These are phyloP conservation scores for Stenolophus ochropezus DNA, from an alignment of 2,888 invertebrate genomes.

Conservation along the genomic window DNA sequence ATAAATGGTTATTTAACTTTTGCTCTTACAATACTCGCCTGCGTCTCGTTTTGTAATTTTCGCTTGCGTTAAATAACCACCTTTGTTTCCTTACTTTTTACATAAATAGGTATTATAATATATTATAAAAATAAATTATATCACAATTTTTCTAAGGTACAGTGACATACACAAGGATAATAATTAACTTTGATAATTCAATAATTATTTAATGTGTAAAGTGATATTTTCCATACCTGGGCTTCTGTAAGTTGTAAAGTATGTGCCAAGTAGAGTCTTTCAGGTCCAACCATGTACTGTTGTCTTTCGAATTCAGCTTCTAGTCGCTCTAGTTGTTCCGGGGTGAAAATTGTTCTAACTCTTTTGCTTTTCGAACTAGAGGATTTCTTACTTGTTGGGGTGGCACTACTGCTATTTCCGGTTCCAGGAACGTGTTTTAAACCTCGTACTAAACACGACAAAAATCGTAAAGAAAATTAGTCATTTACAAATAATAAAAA, in stretches of 20 bases:
- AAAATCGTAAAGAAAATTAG: background rate
- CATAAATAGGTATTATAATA: no score
- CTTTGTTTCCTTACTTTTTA: no score
- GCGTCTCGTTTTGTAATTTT: no score
- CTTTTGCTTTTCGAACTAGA: slow-evolving; percentile 84
- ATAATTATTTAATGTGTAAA: no score
- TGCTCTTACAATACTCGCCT: no score
- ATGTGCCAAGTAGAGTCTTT: slow-evolving; percentile 92
- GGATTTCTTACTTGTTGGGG: slow-evolving; percentile 68
- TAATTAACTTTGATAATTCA: no score
- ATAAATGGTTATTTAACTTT: no score
- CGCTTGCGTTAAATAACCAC: no score
- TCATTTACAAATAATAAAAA: no score
- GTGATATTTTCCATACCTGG: slow-evolving; percentile 83
- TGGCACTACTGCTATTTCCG: background rate
- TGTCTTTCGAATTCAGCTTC: slow-evolving; percentile 97
- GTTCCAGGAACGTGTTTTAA: slow-evolving; percentile 68
- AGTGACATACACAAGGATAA: no score
- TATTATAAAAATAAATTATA: no score
- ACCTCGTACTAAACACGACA: slow-evolving; percentile 67
- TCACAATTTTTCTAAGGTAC: no score
- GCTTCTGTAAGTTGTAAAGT: slow-evolving; percentile 91
- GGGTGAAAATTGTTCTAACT: slow-evolving; percentile 96
- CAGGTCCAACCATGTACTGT: slow-evolving; percentile 98
- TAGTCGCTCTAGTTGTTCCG: slow-evolving; percentile 93